These are phyloP conservation scores for Acropora tenuis DNA, from an alignment of 64 coral and sea anemone genomes.

Conservation along the genomic window DNA sequence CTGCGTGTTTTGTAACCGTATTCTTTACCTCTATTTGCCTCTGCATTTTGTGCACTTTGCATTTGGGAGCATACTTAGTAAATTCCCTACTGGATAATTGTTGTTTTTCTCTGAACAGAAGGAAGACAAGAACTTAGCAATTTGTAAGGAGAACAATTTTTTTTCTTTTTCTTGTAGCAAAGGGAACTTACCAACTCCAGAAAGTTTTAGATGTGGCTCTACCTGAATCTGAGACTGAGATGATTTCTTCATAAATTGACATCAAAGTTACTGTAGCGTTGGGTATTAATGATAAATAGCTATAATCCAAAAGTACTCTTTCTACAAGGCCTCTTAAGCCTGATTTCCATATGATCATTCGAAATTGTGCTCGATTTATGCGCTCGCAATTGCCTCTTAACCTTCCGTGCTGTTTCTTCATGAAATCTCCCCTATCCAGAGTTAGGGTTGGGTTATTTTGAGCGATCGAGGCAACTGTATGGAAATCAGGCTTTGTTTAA, in stretches of 20 bases:
- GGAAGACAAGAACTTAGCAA: neutral
- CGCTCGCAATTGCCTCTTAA: too few species aligned
- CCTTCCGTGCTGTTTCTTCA: too few species aligned
- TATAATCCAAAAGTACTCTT: neutral
- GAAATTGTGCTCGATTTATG: too few species aligned
- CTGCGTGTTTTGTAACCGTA: too few species aligned
- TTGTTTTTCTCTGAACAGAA: neutral
- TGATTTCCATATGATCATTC: too few species aligned
- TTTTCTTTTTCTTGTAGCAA: conserved; percentile 53
- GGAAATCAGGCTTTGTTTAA: too few species aligned
- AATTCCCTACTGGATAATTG: neutral
- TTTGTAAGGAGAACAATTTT: neutral
- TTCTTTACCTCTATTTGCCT: too few species aligned
- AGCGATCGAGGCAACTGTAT: too few species aligned
- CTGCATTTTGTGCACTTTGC: neutral
- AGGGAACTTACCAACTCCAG: conserved; percentile 63
- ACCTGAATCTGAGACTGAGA: conserved; percentile 62
- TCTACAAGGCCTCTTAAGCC: too few species aligned
- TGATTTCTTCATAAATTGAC: conserved; percentile 18
- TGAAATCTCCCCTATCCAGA: too few species aligned
- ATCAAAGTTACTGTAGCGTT: neutral
- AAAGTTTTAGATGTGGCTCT: conserved; percentile 68
- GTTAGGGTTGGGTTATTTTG: too few species aligned
- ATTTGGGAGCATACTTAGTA: neutral
- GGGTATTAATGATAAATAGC: neutral